Evolutionary conservation across 2,888 invertebrate species (phyloP).

Genomic region (Sympetrum striolatum): DNA sequence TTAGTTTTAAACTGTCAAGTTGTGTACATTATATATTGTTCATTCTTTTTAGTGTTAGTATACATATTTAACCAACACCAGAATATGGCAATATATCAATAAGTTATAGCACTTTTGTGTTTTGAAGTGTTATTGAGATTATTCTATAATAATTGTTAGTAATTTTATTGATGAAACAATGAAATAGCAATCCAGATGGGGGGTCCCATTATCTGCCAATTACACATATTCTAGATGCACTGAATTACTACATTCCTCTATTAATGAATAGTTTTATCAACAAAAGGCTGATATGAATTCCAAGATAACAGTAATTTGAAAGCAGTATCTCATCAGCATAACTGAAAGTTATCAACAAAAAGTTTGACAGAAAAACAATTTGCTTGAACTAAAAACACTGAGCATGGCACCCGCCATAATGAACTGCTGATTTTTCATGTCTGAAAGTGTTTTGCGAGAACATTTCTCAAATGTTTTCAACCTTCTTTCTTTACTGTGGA

Average conservation of each 20-base stretch:
- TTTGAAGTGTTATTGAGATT: constrained; percentile 34
- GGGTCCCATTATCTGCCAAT: not conserved
- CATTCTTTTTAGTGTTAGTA: constrained; percentile 30
- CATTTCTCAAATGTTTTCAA: not conserved
- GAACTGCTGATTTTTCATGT: constrained; percentile 20
- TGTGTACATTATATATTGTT: constrained; percentile 36
- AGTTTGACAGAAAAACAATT: no score
- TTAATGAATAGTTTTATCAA: no score
- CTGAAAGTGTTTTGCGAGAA: not conserved
- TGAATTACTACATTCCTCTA: no score
- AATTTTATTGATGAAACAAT: constrained; percentile 29
- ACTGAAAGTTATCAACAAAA: no score
- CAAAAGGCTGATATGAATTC: no score
- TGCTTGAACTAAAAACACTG: not conserved
- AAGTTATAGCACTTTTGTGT: constrained; percentile 42
- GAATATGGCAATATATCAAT: constrained; percentile 22
- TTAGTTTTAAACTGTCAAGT: constrained; percentile 33
- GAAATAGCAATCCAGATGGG: constrained; percentile 31
- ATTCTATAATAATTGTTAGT: constrained; percentile 34
- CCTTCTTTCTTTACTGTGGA: constrained; percentile 23
- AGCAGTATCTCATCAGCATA: no score
- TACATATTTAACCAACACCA: constrained; percentile 34
- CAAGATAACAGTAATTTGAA: no score
- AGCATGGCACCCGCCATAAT: constrained; percentile 24
- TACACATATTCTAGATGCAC: no score